A percentile compares a stretch with the other conserved stretches of the same genome.
Evolutionary conservation across 2,888 invertebrate species (phyloP).

Genomic region (Cephus pulcher): DNA sequence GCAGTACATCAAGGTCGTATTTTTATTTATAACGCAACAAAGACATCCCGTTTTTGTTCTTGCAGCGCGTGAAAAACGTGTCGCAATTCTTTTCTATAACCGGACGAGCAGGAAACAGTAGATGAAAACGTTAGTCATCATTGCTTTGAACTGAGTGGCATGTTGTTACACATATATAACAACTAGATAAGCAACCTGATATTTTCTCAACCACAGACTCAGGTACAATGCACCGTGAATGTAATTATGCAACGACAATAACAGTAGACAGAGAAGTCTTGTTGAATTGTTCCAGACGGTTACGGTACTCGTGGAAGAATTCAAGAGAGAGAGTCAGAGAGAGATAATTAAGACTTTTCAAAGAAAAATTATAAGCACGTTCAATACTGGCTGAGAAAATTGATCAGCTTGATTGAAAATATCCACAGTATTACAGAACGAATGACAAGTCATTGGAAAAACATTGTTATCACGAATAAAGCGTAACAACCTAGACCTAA

Average conservation of each 20-base stretch:
- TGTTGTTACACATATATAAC: background rate
- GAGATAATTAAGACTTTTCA: background rate
- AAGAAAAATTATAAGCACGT: background rate
- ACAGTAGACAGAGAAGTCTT: background rate
- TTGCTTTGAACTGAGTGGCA: background rate
- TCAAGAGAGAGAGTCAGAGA: no score
- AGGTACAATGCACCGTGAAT: background rate
- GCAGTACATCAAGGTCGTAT: background rate
- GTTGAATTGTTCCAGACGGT: background rate
- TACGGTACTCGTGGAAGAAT: background rate
- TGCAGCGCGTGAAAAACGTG: background rate
- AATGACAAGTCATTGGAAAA: background rate
- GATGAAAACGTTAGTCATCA: background rate
- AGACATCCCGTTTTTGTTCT: background rate
- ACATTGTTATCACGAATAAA: background rate
- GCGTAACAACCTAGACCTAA: background rate
- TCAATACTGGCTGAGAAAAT: background rate
- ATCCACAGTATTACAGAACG: background rate
- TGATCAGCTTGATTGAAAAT: background rate
- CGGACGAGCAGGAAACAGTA: background rate
- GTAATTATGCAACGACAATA: background rate
- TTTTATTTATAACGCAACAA: background rate
- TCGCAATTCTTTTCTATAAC: background rate
- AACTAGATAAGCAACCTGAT: background rate
- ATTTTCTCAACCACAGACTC: background rate